phyloP scores from a whole-genome alignment of 2,113 vertebrate genomes.

The Apaloderma vittatum region DNA sequence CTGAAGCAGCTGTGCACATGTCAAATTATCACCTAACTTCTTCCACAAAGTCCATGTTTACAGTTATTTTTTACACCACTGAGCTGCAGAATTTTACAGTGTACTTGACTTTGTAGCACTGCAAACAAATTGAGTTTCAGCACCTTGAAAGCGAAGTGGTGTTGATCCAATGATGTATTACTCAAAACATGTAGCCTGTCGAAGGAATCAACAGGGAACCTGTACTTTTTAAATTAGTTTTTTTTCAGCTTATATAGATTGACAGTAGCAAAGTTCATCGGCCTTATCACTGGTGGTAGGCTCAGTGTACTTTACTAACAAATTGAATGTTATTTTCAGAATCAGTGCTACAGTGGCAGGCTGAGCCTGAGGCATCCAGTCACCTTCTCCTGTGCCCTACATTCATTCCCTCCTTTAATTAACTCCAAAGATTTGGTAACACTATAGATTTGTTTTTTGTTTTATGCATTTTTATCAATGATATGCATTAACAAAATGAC shows the following conservation, averaged over 20 bases:
- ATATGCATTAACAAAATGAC: background rate
- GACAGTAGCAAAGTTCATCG: conserved; percentile 19
- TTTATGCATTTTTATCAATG: background rate
- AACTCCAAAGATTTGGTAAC: background rate
- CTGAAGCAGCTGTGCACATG: background rate
- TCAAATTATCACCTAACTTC: background rate
- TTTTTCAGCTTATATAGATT: conserved; percentile 29
- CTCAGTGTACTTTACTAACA: background rate
- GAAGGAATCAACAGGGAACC: conserved; percentile 12
- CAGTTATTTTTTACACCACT: background rate
- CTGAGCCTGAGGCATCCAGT: conserved; percentile 16
- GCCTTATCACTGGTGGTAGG: background rate
- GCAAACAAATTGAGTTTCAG: conserved; percentile 52
- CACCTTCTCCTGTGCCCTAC: conserved; percentile 1
- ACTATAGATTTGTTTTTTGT: background rate
- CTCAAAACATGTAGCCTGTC: background rate
- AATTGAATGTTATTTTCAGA: conserved; percentile 30
- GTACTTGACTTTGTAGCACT: background rate
- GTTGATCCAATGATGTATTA: conserved; percentile 31
- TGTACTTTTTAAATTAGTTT: conserved; percentile 27
- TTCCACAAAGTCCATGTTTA: background rate
- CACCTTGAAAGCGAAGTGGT: conserved; percentile 20
- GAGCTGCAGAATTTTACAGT: background rate
- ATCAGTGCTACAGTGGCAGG: background rate
- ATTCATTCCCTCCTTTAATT: background rate